phyloP scores from a whole-genome alignment of 2,888 invertebrate genomes.

The Dermolepida albohirtum region DNA sequence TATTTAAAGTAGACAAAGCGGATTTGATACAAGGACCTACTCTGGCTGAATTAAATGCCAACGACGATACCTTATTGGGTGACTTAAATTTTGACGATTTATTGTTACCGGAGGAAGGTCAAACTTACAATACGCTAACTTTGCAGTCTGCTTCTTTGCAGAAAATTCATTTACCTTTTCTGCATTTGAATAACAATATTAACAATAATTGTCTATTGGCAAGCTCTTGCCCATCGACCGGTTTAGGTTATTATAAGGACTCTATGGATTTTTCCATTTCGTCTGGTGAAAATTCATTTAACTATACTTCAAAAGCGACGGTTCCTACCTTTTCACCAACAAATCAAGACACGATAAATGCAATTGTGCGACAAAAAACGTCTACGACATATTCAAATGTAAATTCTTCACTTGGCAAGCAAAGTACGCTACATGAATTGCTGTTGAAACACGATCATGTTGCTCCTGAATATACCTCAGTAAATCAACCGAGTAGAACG shows the following conservation, averaged over 20 bases:
- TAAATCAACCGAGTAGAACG: slow-evolving; percentile 76
- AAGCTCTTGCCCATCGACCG: slow-evolving; percentile 57
- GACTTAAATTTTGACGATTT: slow-evolving; percentile 90
- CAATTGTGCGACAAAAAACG: slow-evolving; percentile 63
- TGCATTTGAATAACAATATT: slow-evolving; percentile 37
- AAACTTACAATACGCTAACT: slow-evolving; percentile 47
- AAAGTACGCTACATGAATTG: slow-evolving; percentile 74
- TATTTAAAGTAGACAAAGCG: slow-evolving; percentile 89
- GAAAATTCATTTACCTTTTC: slow-evolving; percentile 27
- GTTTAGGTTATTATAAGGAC: slow-evolving; percentile 53
- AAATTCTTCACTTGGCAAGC: slow-evolving; percentile 57
- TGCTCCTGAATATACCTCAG: slow-evolving; percentile 67
- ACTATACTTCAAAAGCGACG: slow-evolving; percentile 56
- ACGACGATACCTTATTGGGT: slow-evolving; percentile 84
- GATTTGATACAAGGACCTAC: slow-evolving; percentile 87
- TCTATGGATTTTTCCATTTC: slow-evolving; percentile 41
- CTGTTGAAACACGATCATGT: slow-evolving; percentile 75
- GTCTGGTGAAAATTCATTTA: slow-evolving; percentile 56
- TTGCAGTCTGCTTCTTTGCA: slow-evolving; percentile 21
- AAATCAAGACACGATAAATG: slow-evolving; percentile 72
- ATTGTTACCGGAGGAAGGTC: slow-evolving; percentile 77
- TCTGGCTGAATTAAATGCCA: slow-evolving; percentile 86
- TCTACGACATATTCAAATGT: slow-evolving; percentile 54
- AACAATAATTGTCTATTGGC: slow-evolving; percentile 46
- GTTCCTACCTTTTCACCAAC: slow-evolving; percentile 73